Evolutionary conservation across 2,113 vertebrate species (phyloP), one percentile per base, ranked within the genome.

Genomic region (Pampusana beccarii): DNA sequence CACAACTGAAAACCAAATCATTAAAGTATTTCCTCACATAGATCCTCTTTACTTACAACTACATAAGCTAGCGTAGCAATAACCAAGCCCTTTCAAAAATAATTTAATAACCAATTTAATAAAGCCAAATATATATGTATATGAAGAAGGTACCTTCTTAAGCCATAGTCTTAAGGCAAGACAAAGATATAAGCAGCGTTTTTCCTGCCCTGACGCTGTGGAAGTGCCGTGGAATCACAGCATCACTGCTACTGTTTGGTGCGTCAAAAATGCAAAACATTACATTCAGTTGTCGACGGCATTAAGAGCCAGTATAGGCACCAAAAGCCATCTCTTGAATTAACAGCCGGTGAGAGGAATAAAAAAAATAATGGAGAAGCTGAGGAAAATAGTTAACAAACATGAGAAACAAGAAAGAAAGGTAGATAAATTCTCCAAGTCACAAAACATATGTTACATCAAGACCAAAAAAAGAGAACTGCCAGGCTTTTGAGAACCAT

Each of bases 271-370:
- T 34, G 80, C 53, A 85, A 67, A 86, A 44, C 72, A 54, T 61
- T 69, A 85, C 13, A 44, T 65, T 95, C 80, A 78, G 23, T 79
- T 61, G 34, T 74, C 5, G 1, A 66, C 2, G 23, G 12, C 84
- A 72, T 44, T 69, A 62, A 78, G 70, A 96, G 61, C 77, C 80
- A 82, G 48, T 33, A 15, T 40, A 74, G 96, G 72, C 48, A 92
- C 48, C 86, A 91, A 97, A 95, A 97, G 75, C 36, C 13, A 85
- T 38, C 80, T 85, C 84, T 94, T 92, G 94, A 97, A 97, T 85
- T 94, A 96, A 93, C 57, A 94, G 88, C 60, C n/a, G 80, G n/a
- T 12, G 17, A 24, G 79, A 50, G 25, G 9, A 5, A 16, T n/a
- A 34, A 18, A 26, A 83, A 62, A 24, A 7, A n/a, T 34, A 86